Evolutionary conservation across 2,888 invertebrate genomes (phyloP), one percentile per base, ranked within the genome.

Genomic region (Eupithecia subfuscata): DNA sequence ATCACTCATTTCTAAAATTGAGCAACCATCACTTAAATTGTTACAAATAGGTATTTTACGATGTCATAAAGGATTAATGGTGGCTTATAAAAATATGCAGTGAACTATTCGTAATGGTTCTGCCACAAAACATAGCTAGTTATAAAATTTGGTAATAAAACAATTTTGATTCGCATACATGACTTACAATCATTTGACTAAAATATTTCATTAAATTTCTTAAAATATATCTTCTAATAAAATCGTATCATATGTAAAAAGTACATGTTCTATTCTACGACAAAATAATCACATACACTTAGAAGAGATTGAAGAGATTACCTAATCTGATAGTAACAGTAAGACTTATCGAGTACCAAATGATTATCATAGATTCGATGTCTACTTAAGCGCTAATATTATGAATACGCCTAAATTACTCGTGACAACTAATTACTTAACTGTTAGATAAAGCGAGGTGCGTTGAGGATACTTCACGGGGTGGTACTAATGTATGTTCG

Each of bases 251-350:
- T 86, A 85, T 85, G 85, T 85, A 86, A 87, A 86, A 86, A 88
- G 89, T 92, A 92, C 93, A 93, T 94, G 94, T 94, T 94, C 94
- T 93, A 94, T 94, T 94, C 94, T 93, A 93, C 94, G 94, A 94
- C 94, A 90, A 91, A 88, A 83, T 82, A 85, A 84, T 83, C 84
- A 83, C 82, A 83, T 83, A 84, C 80, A 82, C 82, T 82, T 85
- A 87, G 83, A 85, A 87, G 84, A 86, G 82, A 83, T 75, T 70
- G 83, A 87, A 85, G 84, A 86, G 82, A 80, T 81, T 83, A 78
- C 82, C 85, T 83, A 84, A 83, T 82, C 78, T 73, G 82, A 84
- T 84, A 85, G 83, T 84, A 83, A 82, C 81, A 84, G 84, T 80
- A 83, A 82, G 84, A 84, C 83, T 85, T 85, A 80, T 22, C 37